phyloP scores from a whole-genome alignment of 2,888 invertebrate species.

The Tillus elongatus region DNA sequence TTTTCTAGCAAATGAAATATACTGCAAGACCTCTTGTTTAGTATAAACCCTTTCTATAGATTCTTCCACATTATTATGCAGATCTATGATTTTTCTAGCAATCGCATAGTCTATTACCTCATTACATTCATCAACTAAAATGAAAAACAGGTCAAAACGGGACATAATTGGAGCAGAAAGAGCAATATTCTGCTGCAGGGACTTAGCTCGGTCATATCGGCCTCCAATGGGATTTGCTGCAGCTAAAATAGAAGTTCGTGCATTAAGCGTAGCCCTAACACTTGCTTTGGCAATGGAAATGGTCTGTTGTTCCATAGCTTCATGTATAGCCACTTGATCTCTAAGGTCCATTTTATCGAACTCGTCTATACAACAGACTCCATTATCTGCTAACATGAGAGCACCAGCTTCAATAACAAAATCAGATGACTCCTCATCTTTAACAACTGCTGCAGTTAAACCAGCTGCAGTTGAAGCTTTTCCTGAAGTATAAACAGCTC shows the following conservation, averaged over 20 bases:
- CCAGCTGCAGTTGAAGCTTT: slow-evolving; percentile 98
- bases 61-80: slow-evolving; percentile 80
- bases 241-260: slow-evolving; percentile 93
- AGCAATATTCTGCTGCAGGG: slow-evolving; percentile 87
- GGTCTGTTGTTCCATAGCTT: slow-evolving; percentile 99
- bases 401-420: slow-evolving; percentile 99
- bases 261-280: slow-evolving; percentile 93
- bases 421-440: slow-evolving; percentile 95
- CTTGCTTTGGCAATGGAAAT: slow-evolving; percentile 98
- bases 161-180: slow-evolving; percentile 98
- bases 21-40: slow-evolving; percentile 82
- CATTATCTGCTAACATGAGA: slow-evolving; percentile 97
- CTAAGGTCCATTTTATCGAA: slow-evolving; percentile 98
- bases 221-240: slow-evolving; percentile 99
- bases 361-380: slow-evolving; percentile 98
- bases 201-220: slow-evolving; percentile 88
- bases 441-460: slow-evolving; percentile 95
- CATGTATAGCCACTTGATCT: slow-evolving; percentile 97
- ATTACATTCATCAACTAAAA: slow-evolving; percentile 93
- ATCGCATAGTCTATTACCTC: slow-evolving; percentile 95
- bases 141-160: slow-evolving; percentile 96
- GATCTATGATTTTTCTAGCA: slow-evolving; percentile 88
- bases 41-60: slow-evolving; percentile 72
- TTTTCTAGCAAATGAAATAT: slow-evolving; percentile 92
- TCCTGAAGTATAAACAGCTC: slow-evolving; percentile 97